Base-by-base conservation (phyloP, 2,888 invertebrate species). In the Synanthedon andrenaeformis region DNA sequence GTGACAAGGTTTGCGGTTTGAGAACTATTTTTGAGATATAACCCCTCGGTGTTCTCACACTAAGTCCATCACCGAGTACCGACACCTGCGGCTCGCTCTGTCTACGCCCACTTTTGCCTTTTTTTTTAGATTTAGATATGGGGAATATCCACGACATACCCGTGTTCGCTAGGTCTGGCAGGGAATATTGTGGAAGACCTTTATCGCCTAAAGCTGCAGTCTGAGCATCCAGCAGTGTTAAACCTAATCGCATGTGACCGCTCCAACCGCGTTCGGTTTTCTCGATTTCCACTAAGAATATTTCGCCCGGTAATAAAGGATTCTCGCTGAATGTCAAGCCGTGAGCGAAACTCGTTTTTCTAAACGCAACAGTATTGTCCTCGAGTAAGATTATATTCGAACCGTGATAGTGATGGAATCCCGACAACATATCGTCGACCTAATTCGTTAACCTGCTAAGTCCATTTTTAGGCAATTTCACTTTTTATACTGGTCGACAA, bases 111-210 rank as follows among this genome's bases (percentile, higher is more conserved):
- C 68, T 76, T 1, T 74, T 65, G 10, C 77, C 79, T 70, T 91
- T 91, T 60, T 92, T 92, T 64, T 91, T 91, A 51, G 92, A 92
- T 74, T 96, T 96, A 2, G 96, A 96, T 60, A 98, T 96, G 1
- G 97, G 96, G 76, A 93, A 97, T 60, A 97, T 94, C 98, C 98
- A 98, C 28, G 96, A 96, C 64, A 93, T 92, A 23, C 96, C 96
- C 70, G 93, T 91, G 69, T 94, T 94, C 2, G 94, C 92, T 53
- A 98, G 89, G 78, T 97, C 96, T 1, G 98, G 98, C 57, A 98
- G 85, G 0, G 97, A 97, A 79, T 95, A 97, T 63, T 95, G 94
- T 0, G 97, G 97, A 55, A 97, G 77, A 12, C 90, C 90, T 62
- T 90, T 90, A 53, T 90, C 90, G 50, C 90, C 90, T 12, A 89